phyloP scores from a whole-genome alignment of 35 echinoderm and acorn worm species.

The Nesometra sesokonis region DNA sequence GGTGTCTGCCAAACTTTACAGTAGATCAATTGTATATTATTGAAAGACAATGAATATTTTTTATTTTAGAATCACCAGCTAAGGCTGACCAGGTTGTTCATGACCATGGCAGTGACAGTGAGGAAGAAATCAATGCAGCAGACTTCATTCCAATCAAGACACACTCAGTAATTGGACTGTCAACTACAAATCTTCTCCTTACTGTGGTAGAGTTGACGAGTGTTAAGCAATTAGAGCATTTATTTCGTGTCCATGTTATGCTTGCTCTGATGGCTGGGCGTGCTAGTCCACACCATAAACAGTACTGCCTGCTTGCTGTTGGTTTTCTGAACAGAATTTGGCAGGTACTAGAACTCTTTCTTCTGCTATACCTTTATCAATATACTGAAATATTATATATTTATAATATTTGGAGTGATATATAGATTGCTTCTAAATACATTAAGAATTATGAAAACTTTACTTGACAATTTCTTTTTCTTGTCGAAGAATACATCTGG shows the following conservation, averaged over 20 bases:
- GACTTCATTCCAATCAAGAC: constrained; percentile 73
- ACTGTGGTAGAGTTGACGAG: constrained; percentile 52
- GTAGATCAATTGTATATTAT: too few relatives aligned
- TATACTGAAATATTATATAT: too few relatives aligned
- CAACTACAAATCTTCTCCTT: constrained; percentile 45
- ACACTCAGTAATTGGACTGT: constrained; percentile 60
- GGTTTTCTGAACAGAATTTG: constrained; percentile 67
- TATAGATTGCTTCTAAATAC: too few relatives aligned
- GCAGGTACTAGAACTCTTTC: too few relatives aligned
- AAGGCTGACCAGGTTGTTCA: background rate
- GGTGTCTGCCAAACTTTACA: too few relatives aligned
- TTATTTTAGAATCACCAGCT: background rate
- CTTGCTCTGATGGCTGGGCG: constrained; percentile 62
- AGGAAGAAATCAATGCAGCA: constrained; percentile 28
- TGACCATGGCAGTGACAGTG: constrained; percentile 7
- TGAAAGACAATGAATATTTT: too few relatives aligned
- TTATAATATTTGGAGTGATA: too few relatives aligned
- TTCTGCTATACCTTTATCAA: too few relatives aligned
- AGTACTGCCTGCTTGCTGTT: constrained; percentile 73
- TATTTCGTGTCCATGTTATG: constrained; percentile 77
- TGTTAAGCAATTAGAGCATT: constrained; percentile 58
- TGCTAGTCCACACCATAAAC: constrained; percentile 39
- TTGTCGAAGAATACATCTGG: too few relatives aligned
- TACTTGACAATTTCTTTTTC: too few relatives aligned
- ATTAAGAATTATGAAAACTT: too few relatives aligned